These are phyloP conservation scores for Enteromius paludinosus DNA, from an alignment of 2,797 vertebrate species.

Conservation along the genomic window DNA sequence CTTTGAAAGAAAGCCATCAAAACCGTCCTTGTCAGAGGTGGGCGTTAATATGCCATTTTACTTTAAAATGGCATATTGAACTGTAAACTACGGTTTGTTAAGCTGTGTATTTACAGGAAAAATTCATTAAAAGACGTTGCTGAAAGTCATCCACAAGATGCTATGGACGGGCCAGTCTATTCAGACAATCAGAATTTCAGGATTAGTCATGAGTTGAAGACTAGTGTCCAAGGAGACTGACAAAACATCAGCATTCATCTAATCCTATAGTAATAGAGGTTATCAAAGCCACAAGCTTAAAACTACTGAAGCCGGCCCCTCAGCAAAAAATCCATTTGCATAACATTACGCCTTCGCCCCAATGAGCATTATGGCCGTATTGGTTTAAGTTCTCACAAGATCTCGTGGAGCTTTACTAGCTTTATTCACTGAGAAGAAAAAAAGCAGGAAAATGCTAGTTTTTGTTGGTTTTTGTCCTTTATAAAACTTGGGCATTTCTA, in stretches of 20 bases:
- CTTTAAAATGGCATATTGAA: no score
- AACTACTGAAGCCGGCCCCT: conserved; percentile 78
- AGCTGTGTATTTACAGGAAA: neutral
- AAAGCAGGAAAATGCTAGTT: conserved; percentile 61
- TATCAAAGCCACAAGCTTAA: conserved; percentile 83
- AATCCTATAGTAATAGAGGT: conserved; percentile 86
- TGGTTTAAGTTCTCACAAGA: conserved; percentile 84
- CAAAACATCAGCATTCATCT: conserved; percentile 85
- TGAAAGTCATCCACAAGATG: conserved; percentile 21
- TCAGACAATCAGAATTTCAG: conserved; percentile 61
- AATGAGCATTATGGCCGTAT: conserved; percentile 82
- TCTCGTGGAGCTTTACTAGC: conserved; percentile 71
- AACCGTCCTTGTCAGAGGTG: conserved; percentile 6
- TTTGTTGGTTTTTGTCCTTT: conserved; percentile 66
- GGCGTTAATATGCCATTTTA: neutral
- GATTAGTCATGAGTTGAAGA: conserved; percentile 77
- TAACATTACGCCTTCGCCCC: conserved; percentile 82
- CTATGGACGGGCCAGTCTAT: conserved; percentile 24
- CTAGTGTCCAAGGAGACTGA: conserved; percentile 80
- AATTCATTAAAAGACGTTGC: neutral
- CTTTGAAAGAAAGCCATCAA: conserved; percentile 12
- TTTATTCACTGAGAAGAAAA: conserved; percentile 50
- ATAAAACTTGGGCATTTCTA: conserved; percentile 52
- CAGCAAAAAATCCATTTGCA: conserved; percentile 66
- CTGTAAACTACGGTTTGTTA: neutral